Conservation (phyloP, 1,140 invertebrate species). For the Euwallacea fornicatus region DNA sequence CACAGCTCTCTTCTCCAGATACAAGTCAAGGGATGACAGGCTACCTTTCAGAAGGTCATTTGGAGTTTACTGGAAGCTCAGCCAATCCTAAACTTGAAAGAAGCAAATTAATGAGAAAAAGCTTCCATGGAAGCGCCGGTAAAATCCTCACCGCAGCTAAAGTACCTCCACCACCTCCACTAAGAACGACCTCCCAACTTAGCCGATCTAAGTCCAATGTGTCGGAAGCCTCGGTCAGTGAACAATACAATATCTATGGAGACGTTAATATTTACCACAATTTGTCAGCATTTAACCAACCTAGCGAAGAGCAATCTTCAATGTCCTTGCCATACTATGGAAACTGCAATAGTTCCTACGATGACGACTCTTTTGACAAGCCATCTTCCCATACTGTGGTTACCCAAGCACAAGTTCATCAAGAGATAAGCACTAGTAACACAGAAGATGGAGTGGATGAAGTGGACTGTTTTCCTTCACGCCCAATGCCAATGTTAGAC, state of each 20-base stretch:
- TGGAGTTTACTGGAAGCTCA: conserved; percentile 70
- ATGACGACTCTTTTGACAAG: conserved; percentile 52
- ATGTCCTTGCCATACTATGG: conserved; percentile 68
- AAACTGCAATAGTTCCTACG: conserved; percentile 37
- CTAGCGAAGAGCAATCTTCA: conserved; percentile 60
- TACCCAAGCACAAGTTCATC: conserved; percentile 79
- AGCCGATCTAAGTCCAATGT: conserved; percentile 64
- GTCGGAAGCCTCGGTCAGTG: conserved; percentile 59
- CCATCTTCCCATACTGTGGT: conserved; percentile 63
- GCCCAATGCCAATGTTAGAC: conserved; percentile 57
- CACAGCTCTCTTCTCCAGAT: conserved; percentile 56
- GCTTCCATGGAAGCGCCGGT: conserved; percentile 80
- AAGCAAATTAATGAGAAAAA: conserved; percentile 86
- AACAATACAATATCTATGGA: conserved; percentile 54
- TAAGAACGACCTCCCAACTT: conserved; percentile 83
- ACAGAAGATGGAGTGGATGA: conserved; percentile 68
- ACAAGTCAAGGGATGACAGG: conserved; percentile 65
- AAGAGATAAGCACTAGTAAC: conserved; percentile 59
- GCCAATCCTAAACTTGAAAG: conserved; percentile 81
- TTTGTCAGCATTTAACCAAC: conserved; percentile 53
- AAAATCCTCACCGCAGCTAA: conserved; percentile 79
- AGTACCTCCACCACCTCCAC: conserved; percentile 82
- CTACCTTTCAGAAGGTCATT: conserved; percentile 83
- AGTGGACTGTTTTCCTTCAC: conserved; percentile 57
- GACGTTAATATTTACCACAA: conserved; percentile 29